Conservation (phyloP, 2,888 invertebrate species). For the Microdon myrmicae region DNA sequence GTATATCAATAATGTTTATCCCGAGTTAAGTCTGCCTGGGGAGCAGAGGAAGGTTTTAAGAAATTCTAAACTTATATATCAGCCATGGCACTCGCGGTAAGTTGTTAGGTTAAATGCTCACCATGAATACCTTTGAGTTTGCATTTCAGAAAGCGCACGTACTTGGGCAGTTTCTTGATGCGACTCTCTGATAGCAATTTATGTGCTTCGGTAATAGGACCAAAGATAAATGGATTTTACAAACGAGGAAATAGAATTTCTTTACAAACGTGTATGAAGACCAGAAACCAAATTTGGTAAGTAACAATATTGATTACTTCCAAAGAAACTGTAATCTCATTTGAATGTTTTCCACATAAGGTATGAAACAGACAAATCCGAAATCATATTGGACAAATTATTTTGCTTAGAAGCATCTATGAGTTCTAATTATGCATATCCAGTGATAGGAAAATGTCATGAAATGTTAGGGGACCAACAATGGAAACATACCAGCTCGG, state of each 20-base stretch:
- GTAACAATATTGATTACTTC: not conserved
- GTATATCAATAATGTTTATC: slow-evolving; percentile 96
- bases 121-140: not conserved
- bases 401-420: slow-evolving; percentile 84
- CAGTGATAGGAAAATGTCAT: slow-evolving; percentile 89
- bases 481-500: slow-evolving; percentile 83
- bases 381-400: slow-evolving; percentile 84
- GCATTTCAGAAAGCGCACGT: slow-evolving; percentile 75
- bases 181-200: slow-evolving; percentile 77
- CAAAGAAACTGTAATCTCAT: not conserved
- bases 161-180: slow-evolving; percentile 78
- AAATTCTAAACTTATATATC: slow-evolving; percentile 71
- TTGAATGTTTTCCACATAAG: slow-evolving; percentile 61
- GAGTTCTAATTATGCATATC: slow-evolving; percentile 69
- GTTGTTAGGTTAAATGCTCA: not conserved
- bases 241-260: slow-evolving; percentile 78
- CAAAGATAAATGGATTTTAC: slow-evolving; percentile 67
- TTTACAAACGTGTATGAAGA: slow-evolving; percentile 76
- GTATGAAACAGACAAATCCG: slow-evolving; percentile 85
- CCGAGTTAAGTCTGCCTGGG: slow-evolving; percentile 80
- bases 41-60: slow-evolving; percentile 69
- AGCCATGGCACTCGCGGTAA: slow-evolving; percentile 83
- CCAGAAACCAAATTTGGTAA: slow-evolving; percentile 76
- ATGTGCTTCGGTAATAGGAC: slow-evolving; percentile 76
- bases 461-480: slow-evolving; percentile 91